Evolutionary conservation across 2,888 invertebrate genomes (phyloP).

Genomic region (Drosophila nr. perissopoda): DNA sequence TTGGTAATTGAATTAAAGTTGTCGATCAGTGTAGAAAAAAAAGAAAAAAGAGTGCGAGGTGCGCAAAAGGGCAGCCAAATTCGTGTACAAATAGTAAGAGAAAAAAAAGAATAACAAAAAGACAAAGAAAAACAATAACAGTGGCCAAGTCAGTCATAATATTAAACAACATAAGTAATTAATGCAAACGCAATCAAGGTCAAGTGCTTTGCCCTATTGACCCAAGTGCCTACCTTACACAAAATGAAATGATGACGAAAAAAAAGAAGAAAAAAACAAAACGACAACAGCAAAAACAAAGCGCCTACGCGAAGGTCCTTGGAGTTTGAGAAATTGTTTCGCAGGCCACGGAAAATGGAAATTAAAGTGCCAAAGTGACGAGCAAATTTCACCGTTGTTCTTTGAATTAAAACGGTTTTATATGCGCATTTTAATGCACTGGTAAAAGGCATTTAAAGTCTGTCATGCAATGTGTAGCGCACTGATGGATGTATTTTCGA

Average conservation of each 20-base stretch:
- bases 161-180: slow-evolving; percentile 73
- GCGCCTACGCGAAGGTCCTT: slow-evolving; percentile 29
- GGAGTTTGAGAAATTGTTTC: slow-evolving; percentile 58
- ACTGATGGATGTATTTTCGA: not conserved
- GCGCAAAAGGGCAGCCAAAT: slow-evolving; percentile 30
- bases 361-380: slow-evolving; percentile 72
- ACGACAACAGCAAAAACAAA: slow-evolving; percentile 1
- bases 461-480: slow-evolving; percentile 2
- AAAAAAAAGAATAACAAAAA: not conserved
- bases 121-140: slow-evolving; percentile 32
- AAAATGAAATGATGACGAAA: not conserved
- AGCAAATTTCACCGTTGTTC: slow-evolving; percentile 52
- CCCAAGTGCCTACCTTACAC: slow-evolving; percentile 33
- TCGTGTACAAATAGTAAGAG: slow-evolving; percentile 54
- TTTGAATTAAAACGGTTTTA: slow-evolving; percentile 43
- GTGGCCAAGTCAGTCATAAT: slow-evolving; percentile 62
- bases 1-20: slow-evolving; percentile 73
- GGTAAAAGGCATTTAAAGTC: not conserved
- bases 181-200: slow-evolving; percentile 78
- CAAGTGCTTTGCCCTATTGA: slow-evolving; percentile 76
- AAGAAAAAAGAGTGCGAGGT: slow-evolving; percentile 27
- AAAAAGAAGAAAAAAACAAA: slow-evolving; percentile 4
- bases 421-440: slow-evolving; percentile 34
- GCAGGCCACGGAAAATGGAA: slow-evolving; percentile 72
- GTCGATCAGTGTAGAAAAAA: slow-evolving; percentile 28